Evolutionary conservation across 92 coral and sea anemone species (phyloP), one percentile per base, ranked within the genome.

Genomic region (Pocillopora meandrina): DNA sequence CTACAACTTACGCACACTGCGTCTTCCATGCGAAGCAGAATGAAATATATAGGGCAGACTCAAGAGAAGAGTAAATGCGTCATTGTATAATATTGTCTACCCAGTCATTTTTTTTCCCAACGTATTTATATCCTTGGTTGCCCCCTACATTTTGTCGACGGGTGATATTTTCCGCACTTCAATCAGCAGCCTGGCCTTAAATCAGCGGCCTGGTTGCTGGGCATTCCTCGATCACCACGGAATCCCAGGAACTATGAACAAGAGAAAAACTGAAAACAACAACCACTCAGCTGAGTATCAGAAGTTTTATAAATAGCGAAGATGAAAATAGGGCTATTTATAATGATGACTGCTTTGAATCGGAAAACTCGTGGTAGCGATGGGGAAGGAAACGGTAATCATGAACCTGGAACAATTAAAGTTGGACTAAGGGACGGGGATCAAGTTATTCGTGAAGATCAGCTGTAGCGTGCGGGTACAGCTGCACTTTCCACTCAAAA

Each of bases 1-100:
- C 79, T 80, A 18, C 86, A 83, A 61, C 33, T 73, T 5, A 62
- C 17, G 63, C 86, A 82, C 11, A 10, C 49, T 33, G 17, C 86
- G 71, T 65, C 80, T 62, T 16, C 79, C 63, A 13, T 56, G 74
- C 62, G 63, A 35, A 73, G 64, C 69, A 61, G 74, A 52, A 61
- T 49, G 63, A 33, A 31, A 73, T 15, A 83, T 65, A 64, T 60
- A 9, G 16, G 72, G 12, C 11, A 13, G 55, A 18, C 75, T 73
- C 23, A 47, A 82, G 67, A 12, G 80, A 20, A 47, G 52, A 56
- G 63, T 73, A 47, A 73, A 63, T 17, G 33, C 47, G 71, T 47
- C 72, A 47, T 36, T 19, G 57, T 55, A 80, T 68, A 65, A 36
- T 23, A 61, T 20, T 74, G 63, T 56, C 77, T 18, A 20, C 73